Base-by-base conservation (phyloP, 1,140 invertebrate species). In the Cepaea nemoralis region DNA sequence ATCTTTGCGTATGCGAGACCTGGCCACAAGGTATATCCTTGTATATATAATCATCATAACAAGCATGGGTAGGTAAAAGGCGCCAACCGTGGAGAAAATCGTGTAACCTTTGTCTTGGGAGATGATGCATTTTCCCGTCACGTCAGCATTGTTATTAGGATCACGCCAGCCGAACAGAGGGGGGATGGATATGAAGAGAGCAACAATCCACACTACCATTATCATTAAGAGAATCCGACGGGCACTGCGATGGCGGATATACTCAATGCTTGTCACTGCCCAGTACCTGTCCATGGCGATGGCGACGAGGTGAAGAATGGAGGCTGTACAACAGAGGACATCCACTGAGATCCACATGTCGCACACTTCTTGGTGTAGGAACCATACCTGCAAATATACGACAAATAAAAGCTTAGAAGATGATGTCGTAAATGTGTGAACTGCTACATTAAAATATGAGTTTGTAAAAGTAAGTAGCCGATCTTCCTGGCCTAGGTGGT, bases 271-370 rank as follows among this genome's bases (percentile, higher is more conserved):
- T 67, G 97, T 98, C 86, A 99, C 96, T 78, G 96, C 96, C 97
- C 97, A 98, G 91, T 98, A 99, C 89, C 97, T 94, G 93, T 98
- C 97, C 37, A 98, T 92, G 66, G 97, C 96, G 81, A 98, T 98
- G 79, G 96, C 96, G 24, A 98, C 95, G n/a, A 98, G 93, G 92
- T 98, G 97, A 16, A 98, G 93, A 87, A 98, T 98, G 40, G 96
- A 97, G 10, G 97, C 96, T 3, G 97, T 98, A 91, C 97, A 98
- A 89, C 96, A 97, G 0, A 98, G 93, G 24, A 98, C 96, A 89
- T 98, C 97, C 71, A 82, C 75, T 12, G 74, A 82, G 48, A 77
- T 71, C 66, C 74, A 82, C 75, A 82, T 82, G n/a, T 82, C 59
- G 37, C 73, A 77, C 0, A 77, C 74, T 31, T 82, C 80, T 24